Conservation (phyloP, 2,888 invertebrate species). For the Amblyjoppa fuscipennis region DNA sequence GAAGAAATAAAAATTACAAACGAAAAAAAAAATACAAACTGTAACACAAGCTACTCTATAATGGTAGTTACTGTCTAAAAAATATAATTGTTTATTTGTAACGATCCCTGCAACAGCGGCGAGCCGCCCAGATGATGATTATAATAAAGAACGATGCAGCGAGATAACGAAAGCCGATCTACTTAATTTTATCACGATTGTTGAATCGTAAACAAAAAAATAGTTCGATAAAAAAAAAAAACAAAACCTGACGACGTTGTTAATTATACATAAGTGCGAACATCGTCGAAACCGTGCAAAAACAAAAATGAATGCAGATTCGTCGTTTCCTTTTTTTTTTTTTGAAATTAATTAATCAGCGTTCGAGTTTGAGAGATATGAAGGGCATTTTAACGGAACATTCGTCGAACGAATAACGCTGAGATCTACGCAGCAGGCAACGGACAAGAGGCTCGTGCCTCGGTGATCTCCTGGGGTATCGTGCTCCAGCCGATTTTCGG, state of each 20-base stretch:
- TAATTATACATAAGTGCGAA: not conserved
- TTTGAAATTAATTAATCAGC: too few species aligned
- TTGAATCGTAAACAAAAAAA: not conserved
- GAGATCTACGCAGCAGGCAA: conserved; percentile 43
- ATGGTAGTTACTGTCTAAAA: conserved; percentile 76
- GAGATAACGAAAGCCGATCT: conserved; percentile 45
- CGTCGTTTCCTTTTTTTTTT: too few species aligned
- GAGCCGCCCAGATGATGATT: conserved; percentile 64
- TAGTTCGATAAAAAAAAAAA: not conserved
- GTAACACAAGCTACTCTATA: conserved; percentile 61
- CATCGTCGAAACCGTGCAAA: not conserved
- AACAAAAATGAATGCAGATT: not conserved
- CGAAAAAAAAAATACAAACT: conserved; percentile 9
- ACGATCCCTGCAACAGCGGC: conserved; percentile 73
- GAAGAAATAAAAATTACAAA: conserved; percentile 17
- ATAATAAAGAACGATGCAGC: conserved; percentile 68
- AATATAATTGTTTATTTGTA: conserved; percentile 81
- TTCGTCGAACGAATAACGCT: not conserved
- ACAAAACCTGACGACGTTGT: not conserved
- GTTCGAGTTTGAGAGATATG: not conserved
- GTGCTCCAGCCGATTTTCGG: conserved; percentile 69
- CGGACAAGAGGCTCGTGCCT: conserved; percentile 74
- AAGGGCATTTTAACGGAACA: not conserved
- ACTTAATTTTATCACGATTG: conserved; percentile 1
- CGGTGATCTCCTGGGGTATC: conserved; percentile 73